phyloP scores from a whole-genome alignment of 1,140 invertebrate genomes.

The Anastatus disparis region DNA sequence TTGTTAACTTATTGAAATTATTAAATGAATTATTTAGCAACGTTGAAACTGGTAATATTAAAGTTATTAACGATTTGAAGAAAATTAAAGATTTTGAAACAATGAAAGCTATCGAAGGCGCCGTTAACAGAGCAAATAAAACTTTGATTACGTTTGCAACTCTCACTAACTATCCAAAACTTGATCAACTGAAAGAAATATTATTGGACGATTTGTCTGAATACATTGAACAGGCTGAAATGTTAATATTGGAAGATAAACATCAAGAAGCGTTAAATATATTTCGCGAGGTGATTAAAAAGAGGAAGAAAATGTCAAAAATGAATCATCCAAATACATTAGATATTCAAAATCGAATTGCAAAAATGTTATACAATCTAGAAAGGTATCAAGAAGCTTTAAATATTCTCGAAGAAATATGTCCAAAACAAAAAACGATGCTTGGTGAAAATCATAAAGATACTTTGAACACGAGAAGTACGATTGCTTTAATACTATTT shows the following conservation, averaged over 20 bases:
- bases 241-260: background rate
- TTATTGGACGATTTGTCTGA: background rate
- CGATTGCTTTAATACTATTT: background rate
- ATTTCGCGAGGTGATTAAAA: background rate
- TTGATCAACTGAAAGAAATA: constrained; percentile 5
- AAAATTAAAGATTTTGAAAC: constrained; percentile 13
- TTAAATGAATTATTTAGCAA: constrained; percentile 28
- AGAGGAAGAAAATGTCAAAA: constrained; percentile 1
- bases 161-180: constrained; percentile 12
- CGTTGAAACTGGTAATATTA: constrained; percentile 2
- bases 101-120: constrained; percentile 2
- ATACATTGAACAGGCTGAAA: background rate
- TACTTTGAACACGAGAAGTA: constrained; percentile 34
- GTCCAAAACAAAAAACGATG: constrained; percentile 19
- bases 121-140: constrained; percentile 1
- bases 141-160: constrained; percentile 18
- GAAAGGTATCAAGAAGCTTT: constrained; percentile 2
- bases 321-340: background rate
- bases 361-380: background rate
- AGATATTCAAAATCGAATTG: background rate
- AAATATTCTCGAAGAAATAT: background rate
- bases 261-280: background rate
- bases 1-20: constrained; percentile 20
- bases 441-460: constrained; percentile 41
- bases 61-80: constrained; percentile 14